Evolutionary conservation across 2,113 vertebrate genomes (phyloP).

Genomic region (Pungitius pungitius): DNA sequence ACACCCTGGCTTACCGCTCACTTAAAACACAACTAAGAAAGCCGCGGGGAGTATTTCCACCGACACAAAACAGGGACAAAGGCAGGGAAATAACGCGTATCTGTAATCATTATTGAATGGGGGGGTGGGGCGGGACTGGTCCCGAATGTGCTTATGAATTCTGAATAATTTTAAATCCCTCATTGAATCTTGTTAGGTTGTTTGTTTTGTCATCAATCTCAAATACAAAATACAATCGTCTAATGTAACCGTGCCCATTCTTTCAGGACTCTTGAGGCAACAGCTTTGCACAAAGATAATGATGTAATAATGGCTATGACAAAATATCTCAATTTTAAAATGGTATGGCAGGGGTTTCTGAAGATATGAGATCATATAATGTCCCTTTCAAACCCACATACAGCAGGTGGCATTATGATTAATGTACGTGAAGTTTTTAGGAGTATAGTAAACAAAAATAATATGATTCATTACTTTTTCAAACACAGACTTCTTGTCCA

Average conservation of each 20-base stretch:
- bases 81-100: not conserved
- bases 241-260: not conserved
- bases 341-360: not conserved
- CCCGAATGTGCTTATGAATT: not conserved
- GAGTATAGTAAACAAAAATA: not conserved
- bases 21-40: not conserved
- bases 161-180: not conserved
- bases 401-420: not conserved
- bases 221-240: not conserved
- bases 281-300: not conserved
- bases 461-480: no score
- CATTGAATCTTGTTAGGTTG: not conserved
- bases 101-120: not conserved
- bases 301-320: not conserved
- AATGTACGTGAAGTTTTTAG: not conserved
- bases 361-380: not conserved
- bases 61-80: not conserved
- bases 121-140: not conserved
- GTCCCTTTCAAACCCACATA: not conserved
- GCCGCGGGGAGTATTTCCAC: not conserved
- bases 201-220: not conserved
- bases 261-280: not conserved
- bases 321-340: slow-evolving; percentile 13
- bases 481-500: no score
- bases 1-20: slow-evolving; percentile 4